Evolutionary conservation across 2,888 invertebrate species (phyloP).

Genomic region (Tetrapedia diversipes): DNA sequence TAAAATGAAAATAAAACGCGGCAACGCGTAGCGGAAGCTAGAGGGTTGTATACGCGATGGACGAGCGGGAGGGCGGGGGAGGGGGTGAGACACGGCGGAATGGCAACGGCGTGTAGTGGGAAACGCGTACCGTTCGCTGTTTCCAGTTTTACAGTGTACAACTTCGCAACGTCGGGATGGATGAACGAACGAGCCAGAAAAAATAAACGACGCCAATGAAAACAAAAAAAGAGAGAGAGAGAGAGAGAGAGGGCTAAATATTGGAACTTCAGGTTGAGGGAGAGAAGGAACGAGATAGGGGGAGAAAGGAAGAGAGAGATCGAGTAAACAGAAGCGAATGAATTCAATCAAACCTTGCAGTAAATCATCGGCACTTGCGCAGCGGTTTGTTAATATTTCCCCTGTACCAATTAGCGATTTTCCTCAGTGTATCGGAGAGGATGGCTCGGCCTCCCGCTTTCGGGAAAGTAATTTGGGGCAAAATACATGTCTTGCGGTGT

Average conservation of each 20-base stretch:
- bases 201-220: constrained; percentile 65
- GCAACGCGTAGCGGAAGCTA: constrained; percentile 55
- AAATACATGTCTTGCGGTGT: constrained; percentile 12
- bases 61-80: constrained; percentile 22
- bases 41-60: constrained; percentile 48
- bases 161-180: constrained; percentile 65
- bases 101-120: constrained; percentile 57
- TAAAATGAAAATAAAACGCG: constrained; percentile 72
- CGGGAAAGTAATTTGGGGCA: constrained; percentile 28
- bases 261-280: constrained; percentile 65
- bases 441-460: constrained; percentile 20
- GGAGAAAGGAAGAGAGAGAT: constrained; percentile 32
- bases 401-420: constrained; percentile 79
- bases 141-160: constrained; percentile 72
- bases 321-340: constrained; percentile 78
- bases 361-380: constrained; percentile 79
- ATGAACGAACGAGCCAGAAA: constrained; percentile 61
- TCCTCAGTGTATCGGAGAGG: constrained; percentile 38
- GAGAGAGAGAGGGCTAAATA: constrained; percentile 73
- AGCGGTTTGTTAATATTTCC: constrained; percentile 75
- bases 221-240: constrained; percentile 64
- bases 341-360: constrained; percentile 82
- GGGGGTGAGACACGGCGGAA: no score
- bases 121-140: constrained; percentile 71
- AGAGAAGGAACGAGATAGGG: constrained; percentile 33